Evolutionary conservation across 2,113 vertebrate genomes (phyloP).

Genomic region (human): GRCh38 chr9:115901001-115901500

Average conservation of each 20-base stretch:
- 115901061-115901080: background rate
- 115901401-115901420: constrained; percentile 18
- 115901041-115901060: background rate
- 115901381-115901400: background rate
- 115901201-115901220: background rate
- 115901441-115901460: background rate
- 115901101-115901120: background rate
- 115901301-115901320: background rate
- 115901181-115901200: background rate
- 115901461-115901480: background rate
- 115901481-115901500: background rate
- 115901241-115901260: background rate
- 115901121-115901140: background rate
- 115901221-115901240: background rate
- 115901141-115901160: background rate
- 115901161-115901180: background rate
- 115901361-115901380: constrained; percentile 26
- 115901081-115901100: background rate
- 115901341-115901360: background rate
- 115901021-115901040: background rate
- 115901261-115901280: background rate
- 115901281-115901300: background rate
- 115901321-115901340: background rate
- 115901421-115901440: background rate
- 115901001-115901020: background rate